Base-by-base conservation (phyloP, 2,113 vertebrate species). In the Phalacrocorax aristotelis region DNA sequence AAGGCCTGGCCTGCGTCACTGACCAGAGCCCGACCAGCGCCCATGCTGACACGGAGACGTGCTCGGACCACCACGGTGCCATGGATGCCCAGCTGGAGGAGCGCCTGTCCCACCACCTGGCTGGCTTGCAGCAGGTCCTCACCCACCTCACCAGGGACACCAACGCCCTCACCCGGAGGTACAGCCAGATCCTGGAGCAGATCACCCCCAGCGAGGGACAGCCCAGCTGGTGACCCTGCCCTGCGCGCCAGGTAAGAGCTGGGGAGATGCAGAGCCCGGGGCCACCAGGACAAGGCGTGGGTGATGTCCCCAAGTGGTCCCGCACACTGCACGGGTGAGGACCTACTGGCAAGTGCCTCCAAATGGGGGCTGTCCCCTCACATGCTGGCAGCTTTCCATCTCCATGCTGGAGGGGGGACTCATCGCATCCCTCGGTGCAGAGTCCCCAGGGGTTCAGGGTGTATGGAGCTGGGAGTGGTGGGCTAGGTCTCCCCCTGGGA, bases 111-210 rank as follows among this genome's bases (percentile, higher is more conserved):
- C 98, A 98, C 94, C 99, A 99, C 78, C 97, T 99, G 66, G 97
- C 52, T 21, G 98, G 98, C 44, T 98, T 99, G 51, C 98, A 98
- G 92, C 97, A 97, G 32, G 97, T 99, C 93, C 98, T 99, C 84
- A 97, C 87, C 22, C 93, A 96, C 55, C 98, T 99, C 44, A 99
- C 98, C 57, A 96, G 97, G 93, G 98, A 97, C 97, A 98, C 98
- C 10, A 98, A 98, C 58, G 96, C 94, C 42, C 96, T 99, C 77
- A 99, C 98, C 0, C 95, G 97, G 34, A 98, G 98, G 93, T 99
- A 99, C 95, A 97, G 46, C 46, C 46, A 46, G 46, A 46, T 46
- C 51, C 97, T 98, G 3, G 98, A 98, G 57, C 94, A 98, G 54
- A 69, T 97, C 83, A 87, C 54, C 68, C 92, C 64, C 70, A 74